Percentiles rank a stretch among this genome's conserved stretches.
Evolutionary conservation across 2,888 invertebrate species (phyloP).

Genomic region (Suillia variegata): DNA sequence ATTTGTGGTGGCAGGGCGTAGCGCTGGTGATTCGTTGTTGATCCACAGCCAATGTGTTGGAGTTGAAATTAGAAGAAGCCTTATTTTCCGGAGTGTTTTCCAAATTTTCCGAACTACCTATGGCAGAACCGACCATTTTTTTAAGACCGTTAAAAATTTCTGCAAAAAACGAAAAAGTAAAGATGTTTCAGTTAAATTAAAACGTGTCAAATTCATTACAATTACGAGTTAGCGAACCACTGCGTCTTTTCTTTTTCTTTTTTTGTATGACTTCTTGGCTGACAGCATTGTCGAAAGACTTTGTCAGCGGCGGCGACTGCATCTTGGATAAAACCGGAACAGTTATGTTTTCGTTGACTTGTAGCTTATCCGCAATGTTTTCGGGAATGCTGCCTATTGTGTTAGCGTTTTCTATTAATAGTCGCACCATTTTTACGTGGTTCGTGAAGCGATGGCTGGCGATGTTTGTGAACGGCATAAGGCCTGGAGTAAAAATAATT

Average conservation of each 20-base stretch:
- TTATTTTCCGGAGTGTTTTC: constrained; percentile 60
- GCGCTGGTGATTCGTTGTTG: constrained; percentile 34
- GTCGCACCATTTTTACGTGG: constrained; percentile 74
- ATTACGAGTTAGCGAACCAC: constrained; percentile 85
- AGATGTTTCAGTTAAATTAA: constrained; percentile 31
- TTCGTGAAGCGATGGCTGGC: constrained; percentile 71
- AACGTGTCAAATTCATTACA: constrained; percentile 25
- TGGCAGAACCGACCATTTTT: constrained; percentile 74
- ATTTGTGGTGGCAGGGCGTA: constrained; percentile 68
- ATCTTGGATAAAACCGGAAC: too few relatives aligned
- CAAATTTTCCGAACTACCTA: constrained; percentile 63
- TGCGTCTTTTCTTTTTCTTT: constrained; percentile 78
- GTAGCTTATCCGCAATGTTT: constrained; percentile 62
- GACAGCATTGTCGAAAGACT: constrained; percentile 45
- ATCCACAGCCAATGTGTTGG: constrained; percentile 21
- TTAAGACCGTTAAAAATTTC: constrained; percentile 79
- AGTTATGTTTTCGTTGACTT: constrained; percentile 17
- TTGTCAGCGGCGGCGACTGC: constrained; percentile 26
- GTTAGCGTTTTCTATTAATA: constrained; percentile 78
- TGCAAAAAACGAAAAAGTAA: constrained; percentile 49
- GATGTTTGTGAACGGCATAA: constrained; percentile 74
- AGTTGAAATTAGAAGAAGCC: constrained; percentile 45
- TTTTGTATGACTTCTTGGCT: constrained; percentile 45
- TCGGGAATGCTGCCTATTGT: constrained; percentile 76
- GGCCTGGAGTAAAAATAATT: constrained; percentile 82